Evolutionary conservation across 1,140 invertebrate species (phyloP).

Genomic region (Amphibalanus amphitrite): DNA sequence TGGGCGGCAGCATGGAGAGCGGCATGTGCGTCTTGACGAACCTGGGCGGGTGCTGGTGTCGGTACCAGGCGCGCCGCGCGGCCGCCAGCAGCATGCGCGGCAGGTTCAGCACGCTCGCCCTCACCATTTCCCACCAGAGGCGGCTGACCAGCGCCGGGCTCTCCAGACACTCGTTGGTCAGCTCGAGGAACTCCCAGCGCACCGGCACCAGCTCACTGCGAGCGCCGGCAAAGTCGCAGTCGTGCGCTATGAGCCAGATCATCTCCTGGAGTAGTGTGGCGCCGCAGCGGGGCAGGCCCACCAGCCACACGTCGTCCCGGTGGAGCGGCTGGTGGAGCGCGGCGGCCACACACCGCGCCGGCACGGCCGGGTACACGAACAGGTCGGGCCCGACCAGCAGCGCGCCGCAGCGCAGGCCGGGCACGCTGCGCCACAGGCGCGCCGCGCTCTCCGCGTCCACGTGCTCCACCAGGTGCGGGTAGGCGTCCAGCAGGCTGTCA

Average conservation of each 20-base stretch:
- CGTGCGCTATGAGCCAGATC: not conserved
- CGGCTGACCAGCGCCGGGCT: not conserved
- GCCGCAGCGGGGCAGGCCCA: not conserved
- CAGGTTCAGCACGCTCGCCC: not conserved
- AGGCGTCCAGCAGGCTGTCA: not conserved
- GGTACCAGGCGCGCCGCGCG: not conserved
- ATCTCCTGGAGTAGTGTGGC: not conserved
- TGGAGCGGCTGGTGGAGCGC: not conserved
- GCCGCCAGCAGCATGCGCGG: not conserved
- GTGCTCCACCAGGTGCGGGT: not conserved
- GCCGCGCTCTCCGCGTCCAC: not conserved
- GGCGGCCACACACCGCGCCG: not conserved
- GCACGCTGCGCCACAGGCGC: not conserved
- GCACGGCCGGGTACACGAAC: not conserved
- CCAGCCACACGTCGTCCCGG: not conserved
- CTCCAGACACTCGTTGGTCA: not conserved
- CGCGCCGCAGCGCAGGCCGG: not conserved
- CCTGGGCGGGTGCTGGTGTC: conserved; percentile 17
- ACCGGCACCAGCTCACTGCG: not conserved
- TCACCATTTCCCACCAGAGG: not conserved
- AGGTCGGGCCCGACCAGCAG: not conserved
- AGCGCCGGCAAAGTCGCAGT: not conserved
- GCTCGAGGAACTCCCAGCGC: not conserved
- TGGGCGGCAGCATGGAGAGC: conserved; percentile 22
- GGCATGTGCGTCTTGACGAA: conserved; percentile 30